A percentile compares a stretch with the other conserved stretches of the same genome.
These are phyloP conservation scores for Heliconius nattereri DNA, from an alignment of 1,140 invertebrate genomes.

Conservation along the genomic window DNA sequence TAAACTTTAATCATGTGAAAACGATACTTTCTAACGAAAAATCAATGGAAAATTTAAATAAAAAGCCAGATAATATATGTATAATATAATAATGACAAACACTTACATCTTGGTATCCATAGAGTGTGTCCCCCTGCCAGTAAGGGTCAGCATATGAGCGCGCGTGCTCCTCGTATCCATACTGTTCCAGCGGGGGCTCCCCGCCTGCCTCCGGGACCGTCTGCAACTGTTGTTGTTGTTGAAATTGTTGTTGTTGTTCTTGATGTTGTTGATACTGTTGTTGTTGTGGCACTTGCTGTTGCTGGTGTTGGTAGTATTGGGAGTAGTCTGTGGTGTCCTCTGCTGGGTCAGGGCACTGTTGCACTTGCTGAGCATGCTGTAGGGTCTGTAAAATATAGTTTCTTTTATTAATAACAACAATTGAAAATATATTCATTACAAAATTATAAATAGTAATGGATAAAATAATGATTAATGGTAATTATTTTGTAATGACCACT, in stretches of 20 bases:
- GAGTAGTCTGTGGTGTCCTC: slow-evolving; percentile 45
- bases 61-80: background rate
- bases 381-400: slow-evolving; percentile 32
- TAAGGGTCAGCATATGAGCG: slow-evolving; percentile 55
- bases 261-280: slow-evolving; percentile 18
- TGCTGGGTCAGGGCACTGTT: slow-evolving; percentile 31
- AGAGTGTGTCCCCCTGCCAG: slow-evolving; percentile 51
- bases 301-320: slow-evolving; percentile 40
- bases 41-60: background rate
- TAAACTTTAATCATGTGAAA: background rate
- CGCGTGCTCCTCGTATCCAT: slow-evolving; percentile 43
- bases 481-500: too few species aligned
- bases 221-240: slow-evolving; percentile 27
- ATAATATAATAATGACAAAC: background rate
- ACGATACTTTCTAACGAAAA: background rate
- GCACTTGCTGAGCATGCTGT: slow-evolving; percentile 15
- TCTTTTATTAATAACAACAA: background rate
- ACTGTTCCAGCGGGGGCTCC: slow-evolving; percentile 26
- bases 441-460: too few species aligned
- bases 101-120: slow-evolving; percentile 54
- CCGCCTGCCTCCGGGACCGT: slow-evolving; percentile 8
- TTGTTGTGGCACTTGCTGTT: slow-evolving; percentile 20
- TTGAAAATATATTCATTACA: background rate
- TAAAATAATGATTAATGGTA: too few species aligned
- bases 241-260: slow-evolving; percentile 11